Percentiles rank a stretch among this genome's conserved stretches.
Evolutionary conservation across 2,797 vertebrate genomes (phyloP).

Genomic region (Lindbergichthys nudifrons): DNA sequence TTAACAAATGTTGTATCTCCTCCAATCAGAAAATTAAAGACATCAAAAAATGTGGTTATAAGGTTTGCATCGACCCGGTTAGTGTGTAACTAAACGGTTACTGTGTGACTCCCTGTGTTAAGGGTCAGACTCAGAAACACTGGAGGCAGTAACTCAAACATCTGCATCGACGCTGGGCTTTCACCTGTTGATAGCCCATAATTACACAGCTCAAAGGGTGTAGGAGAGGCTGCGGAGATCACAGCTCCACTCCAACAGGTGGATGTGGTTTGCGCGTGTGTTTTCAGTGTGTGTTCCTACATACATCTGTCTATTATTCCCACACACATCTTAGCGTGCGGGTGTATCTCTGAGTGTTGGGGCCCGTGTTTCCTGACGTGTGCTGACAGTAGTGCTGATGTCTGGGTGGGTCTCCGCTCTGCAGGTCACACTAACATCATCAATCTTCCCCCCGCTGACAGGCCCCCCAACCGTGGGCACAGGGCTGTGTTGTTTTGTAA

Average conservation of each 20-base stretch:
- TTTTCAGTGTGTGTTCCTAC: conserved; percentile 2
- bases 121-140: conserved; percentile 26
- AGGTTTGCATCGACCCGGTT: conserved; percentile 29
- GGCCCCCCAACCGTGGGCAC: conserved; percentile 82
- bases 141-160: conserved; percentile 56
- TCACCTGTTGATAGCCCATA: conserved; percentile 70
- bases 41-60: no score
- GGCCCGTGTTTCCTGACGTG: conserved; percentile 68
- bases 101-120: conserved; percentile 47
- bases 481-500: conserved; percentile 90
- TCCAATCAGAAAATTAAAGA: no score
- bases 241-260: conserved; percentile 67
- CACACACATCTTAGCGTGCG: conserved; percentile 28
- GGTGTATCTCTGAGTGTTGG: conserved; percentile 30
- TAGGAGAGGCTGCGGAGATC: conserved; percentile 53
- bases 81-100: conserved; percentile 30
- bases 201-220: conserved; percentile 60
- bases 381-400: conserved; percentile 82
- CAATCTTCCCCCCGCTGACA: conserved; percentile 87
- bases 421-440: conserved; percentile 90
- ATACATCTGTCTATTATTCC: conserved; percentile 43
- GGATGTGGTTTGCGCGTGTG: conserved; percentile 54
- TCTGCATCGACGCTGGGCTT: conserved; percentile 45
- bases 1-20: no score
- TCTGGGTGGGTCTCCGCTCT: conserved; percentile 84